Conservation (phyloP, 1,140 invertebrate genomes). For the Lithobius niger region DNA sequence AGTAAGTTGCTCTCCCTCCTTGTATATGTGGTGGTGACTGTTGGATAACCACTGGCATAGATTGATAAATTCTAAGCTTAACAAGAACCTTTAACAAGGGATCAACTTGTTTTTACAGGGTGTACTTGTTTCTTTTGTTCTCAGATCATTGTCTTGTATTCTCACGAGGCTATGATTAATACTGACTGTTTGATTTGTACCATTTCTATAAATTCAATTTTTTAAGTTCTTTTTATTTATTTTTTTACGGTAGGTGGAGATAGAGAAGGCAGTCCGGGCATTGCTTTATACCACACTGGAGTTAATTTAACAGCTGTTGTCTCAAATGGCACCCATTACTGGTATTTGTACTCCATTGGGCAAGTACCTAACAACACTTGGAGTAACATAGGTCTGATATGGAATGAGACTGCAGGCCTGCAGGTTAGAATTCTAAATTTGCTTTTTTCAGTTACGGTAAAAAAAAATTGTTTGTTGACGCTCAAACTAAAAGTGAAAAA, state of each 20-base stretch:
- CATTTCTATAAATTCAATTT: neutral
- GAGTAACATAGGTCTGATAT: conserved; percentile 22
- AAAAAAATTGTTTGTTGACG: no score
- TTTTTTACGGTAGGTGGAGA: conserved; percentile 17
- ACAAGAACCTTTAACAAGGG: no score
- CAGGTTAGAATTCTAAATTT: no score
- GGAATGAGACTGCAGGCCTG: conserved; percentile 14
- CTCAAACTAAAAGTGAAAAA: no score
- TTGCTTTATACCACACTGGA: conserved; percentile 20
- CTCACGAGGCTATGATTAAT: no score
- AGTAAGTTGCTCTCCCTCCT: no score
- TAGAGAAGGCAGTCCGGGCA: conserved; percentile 21
- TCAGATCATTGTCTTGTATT: no score
- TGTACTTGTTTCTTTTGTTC: no score
- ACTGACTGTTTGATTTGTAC: neutral
- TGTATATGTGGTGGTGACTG: no score
- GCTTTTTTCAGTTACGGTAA: neutral
- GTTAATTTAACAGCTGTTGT: conserved; percentile 20
- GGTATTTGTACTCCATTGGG: conserved; percentile 19
- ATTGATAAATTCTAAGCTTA: no score
- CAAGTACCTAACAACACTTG: conserved; percentile 19
- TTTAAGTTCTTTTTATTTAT: neutral
- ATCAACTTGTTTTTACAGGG: no score
- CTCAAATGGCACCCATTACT: conserved; percentile 22
- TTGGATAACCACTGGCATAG: no score